Evolutionary conservation across 2,888 invertebrate species (phyloP), one percentile per base, ranked within the genome.

Genomic region (Hyposoter didymator): DNA sequence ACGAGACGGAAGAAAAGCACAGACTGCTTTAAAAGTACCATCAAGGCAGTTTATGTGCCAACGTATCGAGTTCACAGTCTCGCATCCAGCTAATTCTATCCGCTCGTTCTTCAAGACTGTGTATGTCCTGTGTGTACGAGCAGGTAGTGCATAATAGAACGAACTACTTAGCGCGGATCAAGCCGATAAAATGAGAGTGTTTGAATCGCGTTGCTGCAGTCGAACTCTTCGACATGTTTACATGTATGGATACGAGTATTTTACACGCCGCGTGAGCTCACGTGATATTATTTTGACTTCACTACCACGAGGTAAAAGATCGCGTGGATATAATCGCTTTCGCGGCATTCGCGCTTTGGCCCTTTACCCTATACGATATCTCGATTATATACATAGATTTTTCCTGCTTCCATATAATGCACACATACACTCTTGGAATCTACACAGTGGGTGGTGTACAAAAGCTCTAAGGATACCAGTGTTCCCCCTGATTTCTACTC

Each of bases 41-140:
- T 75, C 67, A 72, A 59, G 45, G 22, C 49, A 32, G 55, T 72
- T 69, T 32, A 69, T 78, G 47, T 28, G 62, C 52, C 49, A 6
- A 72, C 49, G 47, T 72, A 22, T 79, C 64, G 67, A 76, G 62
- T 82, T 80, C 72, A 59, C 66, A 70, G 82, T 72, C 67, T 45
- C 69, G 47, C 72, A 7, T 55, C 22, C 59, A 62, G 86, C 84
- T 88, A 88, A 89, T 89, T 89, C 88, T 87, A 88, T 86, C 88
- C 81, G 47, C 79, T 87, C 78, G 85, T 69, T 81, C 52, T 35
- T 47, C 28, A 39, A 59, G 45, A 76, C 67, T 22, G 10, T 62
- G 14, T 79, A 45, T 39, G 32, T 67, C 17, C 17, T n/a, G 52
- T 32, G 52, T 32, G 1, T 28, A 59, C 28, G 28, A 49, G 17